These are phyloP conservation scores for Nyctalus aviator DNA, from an alignment of 2,797 vertebrate species.

Conservation along the genomic window DNA sequence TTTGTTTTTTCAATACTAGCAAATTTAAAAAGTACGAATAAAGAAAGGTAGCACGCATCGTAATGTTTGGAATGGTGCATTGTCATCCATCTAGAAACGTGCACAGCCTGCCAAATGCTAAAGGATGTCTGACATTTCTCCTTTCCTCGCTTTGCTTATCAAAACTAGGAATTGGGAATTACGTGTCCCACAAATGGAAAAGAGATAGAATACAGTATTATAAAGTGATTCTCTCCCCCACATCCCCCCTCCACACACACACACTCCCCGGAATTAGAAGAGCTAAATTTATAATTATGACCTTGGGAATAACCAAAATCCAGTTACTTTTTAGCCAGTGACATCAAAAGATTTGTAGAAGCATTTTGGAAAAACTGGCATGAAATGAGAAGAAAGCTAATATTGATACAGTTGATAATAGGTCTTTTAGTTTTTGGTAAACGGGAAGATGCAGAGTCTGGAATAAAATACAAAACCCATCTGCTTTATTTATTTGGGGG, in stretches of 20 bases:
- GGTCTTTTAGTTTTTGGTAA: conserved; percentile 42
- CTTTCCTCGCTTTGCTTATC: background rate
- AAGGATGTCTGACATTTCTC: background rate
- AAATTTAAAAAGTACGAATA: background rate
- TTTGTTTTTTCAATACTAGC: background rate
- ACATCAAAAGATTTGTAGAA: conserved; percentile 32
- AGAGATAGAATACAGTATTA: background rate
- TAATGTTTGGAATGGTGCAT: background rate
- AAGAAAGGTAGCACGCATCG: background rate
- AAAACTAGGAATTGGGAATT: background rate
- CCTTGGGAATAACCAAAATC: conserved; percentile 21
- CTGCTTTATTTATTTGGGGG: background rate
- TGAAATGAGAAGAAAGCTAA: background rate
- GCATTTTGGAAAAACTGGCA: conserved; percentile 43
- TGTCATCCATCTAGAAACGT: background rate
- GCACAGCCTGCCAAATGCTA: background rate
- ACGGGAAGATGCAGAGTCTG: background rate
- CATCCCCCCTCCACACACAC: no score
- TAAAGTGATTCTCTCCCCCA: background rate
- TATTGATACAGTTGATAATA: background rate
- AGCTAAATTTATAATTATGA: conserved; percentile 18
- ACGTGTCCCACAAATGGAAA: background rate
- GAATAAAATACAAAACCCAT: conserved; percentile 43
- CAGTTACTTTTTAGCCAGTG: conserved; percentile 15
- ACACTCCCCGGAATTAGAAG: background rate